phyloP scores from a whole-genome alignment of 2,888 invertebrate species.

The Eilema depressum region DNA sequence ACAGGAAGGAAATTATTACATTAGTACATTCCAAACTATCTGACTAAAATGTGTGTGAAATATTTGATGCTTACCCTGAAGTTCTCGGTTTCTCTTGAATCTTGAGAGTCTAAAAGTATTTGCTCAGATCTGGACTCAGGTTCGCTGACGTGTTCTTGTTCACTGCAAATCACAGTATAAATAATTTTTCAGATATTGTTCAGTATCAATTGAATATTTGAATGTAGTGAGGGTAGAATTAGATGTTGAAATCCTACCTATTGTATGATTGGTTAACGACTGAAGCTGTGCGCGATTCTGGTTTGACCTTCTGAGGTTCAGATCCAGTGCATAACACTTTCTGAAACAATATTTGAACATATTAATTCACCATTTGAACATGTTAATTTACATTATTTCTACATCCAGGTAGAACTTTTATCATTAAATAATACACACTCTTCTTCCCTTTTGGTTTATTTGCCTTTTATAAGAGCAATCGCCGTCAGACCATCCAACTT shows the following conservation, averaged over 20 bases:
- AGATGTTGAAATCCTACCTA: constrained; percentile 60
- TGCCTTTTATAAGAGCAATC: too few species aligned
- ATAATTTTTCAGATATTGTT: constrained; percentile 14
- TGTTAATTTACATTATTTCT: too few species aligned
- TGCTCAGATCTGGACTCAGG: constrained; percentile 79
- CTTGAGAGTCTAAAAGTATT: constrained; percentile 74
- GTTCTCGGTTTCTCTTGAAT: constrained; percentile 75
- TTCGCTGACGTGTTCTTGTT: constrained; percentile 72
- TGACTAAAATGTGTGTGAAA: background rate
- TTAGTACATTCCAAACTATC: background rate
- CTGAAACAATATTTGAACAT: constrained; percentile 54
- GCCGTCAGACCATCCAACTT: too few species aligned
- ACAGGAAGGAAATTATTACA: background rate
- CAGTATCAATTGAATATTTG: background rate
- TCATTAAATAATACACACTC: too few species aligned
- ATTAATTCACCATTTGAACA: background rate
- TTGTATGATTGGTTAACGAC: constrained; percentile 79
- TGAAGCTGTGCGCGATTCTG: constrained; percentile 72
- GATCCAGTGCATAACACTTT: constrained; percentile 66
- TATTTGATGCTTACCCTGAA: constrained; percentile 66
- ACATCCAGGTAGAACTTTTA: too few species aligned
- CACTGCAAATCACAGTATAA: constrained; percentile 61
- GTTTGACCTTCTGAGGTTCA: constrained; percentile 69
- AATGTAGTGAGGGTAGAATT: background rate
- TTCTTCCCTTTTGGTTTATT: too few species aligned